Conservation (phyloP, 2,888 invertebrate genomes). For the Lathronympha strigana region DNA sequence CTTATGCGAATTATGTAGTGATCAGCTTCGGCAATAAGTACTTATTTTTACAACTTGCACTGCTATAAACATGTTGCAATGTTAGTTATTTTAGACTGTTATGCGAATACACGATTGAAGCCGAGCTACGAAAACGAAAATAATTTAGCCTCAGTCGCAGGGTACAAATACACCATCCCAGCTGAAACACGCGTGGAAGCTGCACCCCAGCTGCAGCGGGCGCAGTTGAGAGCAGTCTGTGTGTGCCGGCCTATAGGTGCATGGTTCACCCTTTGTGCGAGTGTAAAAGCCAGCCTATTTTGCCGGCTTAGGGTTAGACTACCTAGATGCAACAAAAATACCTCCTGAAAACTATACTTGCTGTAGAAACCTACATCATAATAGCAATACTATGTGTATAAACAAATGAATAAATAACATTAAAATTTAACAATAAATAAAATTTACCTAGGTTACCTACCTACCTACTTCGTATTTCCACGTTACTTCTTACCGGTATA, state of each 20-base stretch:
- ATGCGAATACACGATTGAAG: conserved; percentile 13
- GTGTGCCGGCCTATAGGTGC: not conserved
- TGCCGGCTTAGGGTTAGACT: too few species aligned
- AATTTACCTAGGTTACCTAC: too few species aligned
- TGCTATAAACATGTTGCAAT: not conserved
- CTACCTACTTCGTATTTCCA: too few species aligned
- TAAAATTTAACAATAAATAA: too few species aligned
- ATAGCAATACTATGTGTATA: too few species aligned
- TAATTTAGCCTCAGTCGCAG: not conserved
- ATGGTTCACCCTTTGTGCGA: not conserved
- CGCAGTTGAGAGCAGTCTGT: not conserved
- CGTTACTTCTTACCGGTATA: too few species aligned
- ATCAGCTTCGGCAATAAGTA: not conserved
- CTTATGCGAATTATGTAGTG: conserved; percentile 5
- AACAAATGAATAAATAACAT: too few species aligned
- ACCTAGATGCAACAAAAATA: too few species aligned
- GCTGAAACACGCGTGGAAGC: not conserved
- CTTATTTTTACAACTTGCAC: not conserved
- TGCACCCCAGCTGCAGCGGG: not conserved
- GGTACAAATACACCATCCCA: not conserved
- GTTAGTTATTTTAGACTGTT: not conserved
- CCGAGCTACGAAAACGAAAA: not conserved
- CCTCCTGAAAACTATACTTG: too few species aligned
- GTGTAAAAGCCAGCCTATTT: not conserved
- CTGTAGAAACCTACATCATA: too few species aligned